Evolutionary conservation across 2,797 vertebrate genomes (phyloP), one percentile per base, ranked within the genome.

Genomic region (Novumbra hubbsi): DNA sequence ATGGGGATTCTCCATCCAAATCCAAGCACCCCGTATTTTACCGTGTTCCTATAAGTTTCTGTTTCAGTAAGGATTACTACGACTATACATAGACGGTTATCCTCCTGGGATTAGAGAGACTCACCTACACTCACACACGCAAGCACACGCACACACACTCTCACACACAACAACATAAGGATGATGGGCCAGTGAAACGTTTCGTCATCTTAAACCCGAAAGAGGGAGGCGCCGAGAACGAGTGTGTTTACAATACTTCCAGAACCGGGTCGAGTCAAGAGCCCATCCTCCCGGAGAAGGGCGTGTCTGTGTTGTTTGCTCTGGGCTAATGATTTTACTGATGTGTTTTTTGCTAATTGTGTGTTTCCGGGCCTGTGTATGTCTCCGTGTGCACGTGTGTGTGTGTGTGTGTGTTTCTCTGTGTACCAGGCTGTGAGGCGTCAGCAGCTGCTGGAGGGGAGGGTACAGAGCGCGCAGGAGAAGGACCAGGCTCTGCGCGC

Each of bases 401-500:
- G 32, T 68, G 48, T 48, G 68, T 24, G 71, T 68, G 60, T 64
- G 41, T 70, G 74, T 49, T 88, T 84, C 52, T 11, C 12, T 73
- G 50, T 76, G 32, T 70, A 80, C 71, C 86, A 99, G 97, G 96
- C 94, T 0, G 88, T 93, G 70, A 94, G 95, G 77, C 94, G 95
- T 84, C 95, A 94, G 80, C 96, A 96, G 86, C 93, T 94, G 81
- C 95, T 99, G 82, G 95, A 96, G 85, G 94, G 94, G 86, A 96
- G 93, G 68, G 91, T 96, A 74, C 96, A 96, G 8, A 94, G 93
- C 85, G 94, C 94, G 19, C 96, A 96, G 86, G 95, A 99, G 89
- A 95, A 94, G 15, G 96, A 99, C 93, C 95, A 94, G 91, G 90
- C 93, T 0, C 94, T 99, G 52, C 89, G 91, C 70, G 85, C 94